Evolutionary conservation across 1,140 invertebrate genomes (phyloP).

Genomic region (Anoplophora glabripennis): DNA sequence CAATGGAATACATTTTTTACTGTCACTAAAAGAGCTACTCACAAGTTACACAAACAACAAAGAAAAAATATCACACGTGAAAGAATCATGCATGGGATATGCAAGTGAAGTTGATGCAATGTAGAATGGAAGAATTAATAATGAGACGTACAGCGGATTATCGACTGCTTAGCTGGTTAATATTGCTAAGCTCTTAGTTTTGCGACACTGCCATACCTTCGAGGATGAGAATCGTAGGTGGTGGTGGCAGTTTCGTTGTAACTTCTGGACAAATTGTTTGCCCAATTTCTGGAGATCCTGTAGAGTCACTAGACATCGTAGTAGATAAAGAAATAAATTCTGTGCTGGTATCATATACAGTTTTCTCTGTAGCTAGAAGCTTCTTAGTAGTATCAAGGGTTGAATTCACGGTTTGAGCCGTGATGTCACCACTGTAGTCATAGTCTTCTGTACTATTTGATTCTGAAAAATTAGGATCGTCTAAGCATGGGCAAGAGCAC

Average conservation of each 20-base stretch:
- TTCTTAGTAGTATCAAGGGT: too few relatives aligned
- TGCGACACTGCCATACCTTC: constrained; percentile 59
- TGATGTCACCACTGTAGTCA: constrained; percentile 30
- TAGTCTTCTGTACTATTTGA: constrained; percentile 24
- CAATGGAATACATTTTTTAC: too few relatives aligned
- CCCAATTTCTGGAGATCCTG: constrained; percentile 22
- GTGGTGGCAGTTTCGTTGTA: constrained; percentile 60
- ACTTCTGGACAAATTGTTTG: constrained; percentile 51
- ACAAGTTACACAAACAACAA: too few relatives aligned
- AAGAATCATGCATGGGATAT: background rate
- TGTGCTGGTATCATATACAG: background rate
- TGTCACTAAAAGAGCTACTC: too few relatives aligned
- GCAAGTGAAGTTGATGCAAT: background rate
- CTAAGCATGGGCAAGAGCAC: constrained; percentile 64
- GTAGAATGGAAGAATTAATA: constrained; percentile 10
- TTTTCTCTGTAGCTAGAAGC: background rate
- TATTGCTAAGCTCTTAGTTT: constrained; percentile 27
- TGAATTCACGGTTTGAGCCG: background rate
- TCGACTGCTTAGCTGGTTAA: constrained; percentile 28
- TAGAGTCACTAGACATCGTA: constrained; percentile 17
- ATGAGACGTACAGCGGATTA: constrained; percentile 8
- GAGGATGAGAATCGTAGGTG: constrained; percentile 69
- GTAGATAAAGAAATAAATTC: constrained; percentile 16
- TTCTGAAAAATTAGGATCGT: constrained; percentile 39
- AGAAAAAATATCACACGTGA: too few relatives aligned